These are phyloP conservation scores for Pseudochirops cupreus DNA, from an alignment of 2,797 vertebrate genomes.

Conservation along the genomic window DNA sequence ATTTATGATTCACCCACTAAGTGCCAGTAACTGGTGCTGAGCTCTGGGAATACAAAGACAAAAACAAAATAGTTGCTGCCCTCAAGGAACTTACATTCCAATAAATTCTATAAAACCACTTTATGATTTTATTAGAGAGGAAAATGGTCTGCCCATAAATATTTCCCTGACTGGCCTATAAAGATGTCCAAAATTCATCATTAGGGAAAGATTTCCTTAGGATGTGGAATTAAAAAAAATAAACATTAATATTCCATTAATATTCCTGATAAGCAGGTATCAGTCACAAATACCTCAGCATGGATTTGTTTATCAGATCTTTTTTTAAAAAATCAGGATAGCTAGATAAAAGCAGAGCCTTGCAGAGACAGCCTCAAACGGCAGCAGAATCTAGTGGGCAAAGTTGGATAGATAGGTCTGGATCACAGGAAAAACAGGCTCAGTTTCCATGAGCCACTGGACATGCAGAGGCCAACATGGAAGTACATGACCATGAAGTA, in stretches of 20 bases:
- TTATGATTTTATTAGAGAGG: slow-evolving; percentile 37
- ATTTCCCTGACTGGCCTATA: background rate
- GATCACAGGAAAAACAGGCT: background rate
- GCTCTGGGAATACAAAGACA: background rate
- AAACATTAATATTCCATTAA: slow-evolving; percentile 47
- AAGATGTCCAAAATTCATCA: slow-evolving; percentile 40
- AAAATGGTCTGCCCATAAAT: slow-evolving; percentile 43
- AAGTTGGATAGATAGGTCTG: background rate
- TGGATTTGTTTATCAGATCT: background rate
- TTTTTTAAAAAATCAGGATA: background rate
- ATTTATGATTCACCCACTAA: background rate
- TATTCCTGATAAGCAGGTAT: slow-evolving; percentile 13
- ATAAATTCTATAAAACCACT: background rate
- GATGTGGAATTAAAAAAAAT: slow-evolving; percentile 29
- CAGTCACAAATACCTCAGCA: background rate
- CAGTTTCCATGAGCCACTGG: background rate
- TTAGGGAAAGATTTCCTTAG: slow-evolving; percentile 29
- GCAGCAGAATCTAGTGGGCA: background rate
- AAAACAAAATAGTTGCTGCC: background rate
- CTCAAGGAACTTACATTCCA: background rate
- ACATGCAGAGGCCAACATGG: background rate
- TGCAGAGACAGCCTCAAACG: background rate
- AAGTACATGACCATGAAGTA: background rate
- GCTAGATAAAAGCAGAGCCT: background rate
- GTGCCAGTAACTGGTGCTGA: background rate